phyloP scores from a whole-genome alignment of 2,888 invertebrate species.

The Magallana nippona region DNA sequence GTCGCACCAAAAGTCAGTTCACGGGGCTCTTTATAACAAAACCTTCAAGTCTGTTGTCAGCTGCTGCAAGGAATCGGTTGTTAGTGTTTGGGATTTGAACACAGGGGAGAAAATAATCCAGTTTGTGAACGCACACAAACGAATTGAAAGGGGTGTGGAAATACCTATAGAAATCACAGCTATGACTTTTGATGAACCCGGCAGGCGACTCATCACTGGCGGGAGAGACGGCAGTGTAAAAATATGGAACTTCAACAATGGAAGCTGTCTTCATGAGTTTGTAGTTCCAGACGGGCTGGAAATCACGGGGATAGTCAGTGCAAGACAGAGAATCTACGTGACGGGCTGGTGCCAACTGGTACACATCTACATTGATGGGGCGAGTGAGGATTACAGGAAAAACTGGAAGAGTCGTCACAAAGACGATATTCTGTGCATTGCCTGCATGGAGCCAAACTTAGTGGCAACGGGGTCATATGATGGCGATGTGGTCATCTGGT shows the following conservation, averaged over 20 bases:
- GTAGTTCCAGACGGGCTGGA: conserved; percentile 83
- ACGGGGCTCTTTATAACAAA: conserved; percentile 87
- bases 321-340: conserved; percentile 85
- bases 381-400: conserved; percentile 82
- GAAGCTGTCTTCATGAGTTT: conserved; percentile 87
- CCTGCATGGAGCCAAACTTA: conserved; percentile 79
- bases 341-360: conserved; percentile 87
- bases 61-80: conserved; percentile 89
- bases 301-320: conserved; percentile 83
- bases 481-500: conserved; percentile 91
- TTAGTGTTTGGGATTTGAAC: conserved; percentile 90
- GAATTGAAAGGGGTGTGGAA: conserved; percentile 85
- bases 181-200: conserved; percentile 88
- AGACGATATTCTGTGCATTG: conserved; percentile 88
- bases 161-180: conserved; percentile 88
- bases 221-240: conserved; percentile 89
- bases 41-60: conserved; percentile 86
- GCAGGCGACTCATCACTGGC: conserved; percentile 88
- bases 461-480: conserved; percentile 85
- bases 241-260: conserved; percentile 92
- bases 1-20: conserved; percentile 86
- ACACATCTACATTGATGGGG: conserved; percentile 66
- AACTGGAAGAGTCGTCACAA: conserved; percentile 87
- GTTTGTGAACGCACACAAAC: conserved; percentile 82
- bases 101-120: conserved; percentile 82